Base-by-base conservation (phyloP, 1,140 invertebrate genomes). In the Drosophila ogumai region DNA sequence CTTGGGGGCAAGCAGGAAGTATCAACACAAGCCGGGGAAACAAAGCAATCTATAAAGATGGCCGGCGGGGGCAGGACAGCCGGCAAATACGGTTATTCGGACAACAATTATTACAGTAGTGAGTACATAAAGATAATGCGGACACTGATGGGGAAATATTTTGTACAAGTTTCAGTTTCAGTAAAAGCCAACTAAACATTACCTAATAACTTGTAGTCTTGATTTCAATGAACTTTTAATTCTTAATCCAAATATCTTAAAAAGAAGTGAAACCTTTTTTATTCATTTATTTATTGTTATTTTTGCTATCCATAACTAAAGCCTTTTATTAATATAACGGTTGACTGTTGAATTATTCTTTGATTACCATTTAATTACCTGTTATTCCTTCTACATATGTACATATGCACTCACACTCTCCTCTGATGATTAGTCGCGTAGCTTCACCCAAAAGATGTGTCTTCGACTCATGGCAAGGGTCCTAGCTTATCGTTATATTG, bases 101-200 rank as follows among this genome's bases (percentile, higher is more conserved):
- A 91, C 81, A 91, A 82, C 88, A 92, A 80, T 82, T 90, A 90
- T 66, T 90, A 92, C 75, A 92, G 88, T 65, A 60, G 91, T 92
- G 79, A 81, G 91, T 91, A 59, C 64, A 44, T 54, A 32, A 40
- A 13, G 28, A 75, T 57, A 58, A 43, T 59, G 28, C 28, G 1
- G n/a, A 55, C 41, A 22, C 9, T 50, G 65, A 43, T 43, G 36
- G 6, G 19, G 6, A 63, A 31, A 19, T 19, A 19, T 40, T 15
- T 43, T 28, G 25, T 28, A 28, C 25, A 28, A 28, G 5, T 28
- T 28, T 28, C 25, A 28, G 25, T 28, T 28, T 28, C 5, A 28
- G 6, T 28, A 28, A 28, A 28, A 28, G 6, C 25, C 25, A 28
- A 28, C 25, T 6, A 28, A 6, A 28, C 6, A 6, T 28, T 28